phyloP scores from a whole-genome alignment of 1,140 invertebrate genomes.

The Drosophila saltans region DNA sequence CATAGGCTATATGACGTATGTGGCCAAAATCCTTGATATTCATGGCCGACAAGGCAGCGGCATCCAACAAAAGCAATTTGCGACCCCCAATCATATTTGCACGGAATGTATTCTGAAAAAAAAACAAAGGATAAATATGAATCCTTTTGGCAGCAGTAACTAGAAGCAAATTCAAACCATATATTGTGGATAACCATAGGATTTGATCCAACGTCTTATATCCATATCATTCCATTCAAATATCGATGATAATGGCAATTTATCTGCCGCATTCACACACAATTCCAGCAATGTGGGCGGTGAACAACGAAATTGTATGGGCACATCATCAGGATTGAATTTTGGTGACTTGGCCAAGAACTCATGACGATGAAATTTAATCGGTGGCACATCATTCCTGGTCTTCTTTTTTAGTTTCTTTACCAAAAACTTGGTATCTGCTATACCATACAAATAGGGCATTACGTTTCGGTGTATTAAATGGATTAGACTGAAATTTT shows the following conservation, averaged over 20 bases:
- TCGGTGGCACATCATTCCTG: background rate
- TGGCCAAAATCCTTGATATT: constrained; percentile 71
- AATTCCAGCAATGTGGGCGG: constrained; percentile 52
- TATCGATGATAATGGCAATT: constrained; percentile 49
- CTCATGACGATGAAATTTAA: constrained; percentile 43
- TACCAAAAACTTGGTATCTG: constrained; percentile 62
- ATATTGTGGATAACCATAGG: constrained; percentile 67
- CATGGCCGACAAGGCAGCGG: constrained; percentile 60
- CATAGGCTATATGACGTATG: constrained; percentile 61
- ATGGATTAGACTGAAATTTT: background rate
- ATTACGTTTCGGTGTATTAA: constrained; percentile 22
- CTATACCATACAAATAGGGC: constrained; percentile 66
- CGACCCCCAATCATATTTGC: constrained; percentile 61
- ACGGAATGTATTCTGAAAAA: constrained; percentile 60
- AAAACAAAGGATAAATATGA: too few species aligned
- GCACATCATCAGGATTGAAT: constrained; percentile 54
- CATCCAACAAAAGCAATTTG: constrained; percentile 66
- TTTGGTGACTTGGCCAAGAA: constrained; percentile 27
- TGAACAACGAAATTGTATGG: constrained; percentile 53
- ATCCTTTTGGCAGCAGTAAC: too few species aligned
- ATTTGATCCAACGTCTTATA: constrained; percentile 52
- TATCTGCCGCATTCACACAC: constrained; percentile 52
- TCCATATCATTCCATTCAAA: constrained; percentile 65
- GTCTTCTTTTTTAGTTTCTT: constrained; percentile 3
- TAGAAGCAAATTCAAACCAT: constrained; percentile 42